Evolutionary conservation across 2,888 invertebrate genomes (phyloP).

Genomic region (Erpobdella octoculata): DNA sequence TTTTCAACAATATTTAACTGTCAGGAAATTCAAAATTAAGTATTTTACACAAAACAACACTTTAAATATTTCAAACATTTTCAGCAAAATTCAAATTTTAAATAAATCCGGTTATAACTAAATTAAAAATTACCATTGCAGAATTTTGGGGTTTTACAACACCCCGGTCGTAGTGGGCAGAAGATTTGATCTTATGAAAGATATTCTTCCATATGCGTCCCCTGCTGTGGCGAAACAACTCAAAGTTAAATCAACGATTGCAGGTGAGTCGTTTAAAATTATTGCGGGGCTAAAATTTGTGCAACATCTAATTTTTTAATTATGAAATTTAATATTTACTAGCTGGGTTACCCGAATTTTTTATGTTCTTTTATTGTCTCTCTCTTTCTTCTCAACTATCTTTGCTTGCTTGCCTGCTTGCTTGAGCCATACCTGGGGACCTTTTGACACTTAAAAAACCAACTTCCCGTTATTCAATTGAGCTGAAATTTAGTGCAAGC

Average conservation of each 20-base stretch:
- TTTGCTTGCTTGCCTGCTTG: too few species aligned
- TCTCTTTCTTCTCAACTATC: too few species aligned
- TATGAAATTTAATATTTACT: too few species aligned
- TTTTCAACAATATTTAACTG: background rate
- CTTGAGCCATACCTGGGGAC: too few species aligned
- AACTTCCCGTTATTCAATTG: too few species aligned
- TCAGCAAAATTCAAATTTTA: background rate
- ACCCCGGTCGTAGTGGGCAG: constrained; percentile 38
- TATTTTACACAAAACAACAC: background rate
- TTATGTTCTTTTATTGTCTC: background rate
- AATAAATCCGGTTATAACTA: background rate
- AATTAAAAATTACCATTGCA: constrained; percentile 26
- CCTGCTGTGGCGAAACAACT: constrained; percentile 33
- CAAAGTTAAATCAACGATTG: constrained; percentile 12
- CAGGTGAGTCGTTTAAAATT: too few species aligned
- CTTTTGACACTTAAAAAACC: too few species aligned
- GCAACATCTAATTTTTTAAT: too few species aligned
- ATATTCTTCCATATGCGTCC: constrained; percentile 36
- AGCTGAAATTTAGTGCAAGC: too few species aligned
- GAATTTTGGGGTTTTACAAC: constrained; percentile 38
- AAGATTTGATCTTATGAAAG: constrained; percentile 34
- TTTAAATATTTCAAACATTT: background rate
- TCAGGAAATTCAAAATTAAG: background rate
- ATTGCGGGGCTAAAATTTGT: too few species aligned
- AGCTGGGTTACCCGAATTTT: background rate